Base-by-base conservation (phyloP, 2,113 vertebrate genomes). In the Grus americana region DNA sequence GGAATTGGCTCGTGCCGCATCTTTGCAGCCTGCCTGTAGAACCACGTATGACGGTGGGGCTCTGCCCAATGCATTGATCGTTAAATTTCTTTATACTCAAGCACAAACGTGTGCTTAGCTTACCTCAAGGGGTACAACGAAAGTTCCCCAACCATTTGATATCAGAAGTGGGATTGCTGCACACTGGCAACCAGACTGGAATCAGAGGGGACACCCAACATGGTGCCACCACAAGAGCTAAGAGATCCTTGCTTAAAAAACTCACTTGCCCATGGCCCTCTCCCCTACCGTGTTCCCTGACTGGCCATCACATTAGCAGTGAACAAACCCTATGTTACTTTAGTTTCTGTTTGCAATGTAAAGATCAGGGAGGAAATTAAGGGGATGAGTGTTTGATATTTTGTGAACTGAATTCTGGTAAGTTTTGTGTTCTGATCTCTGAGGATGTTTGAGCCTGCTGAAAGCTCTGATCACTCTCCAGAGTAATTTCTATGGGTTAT, bases 31-130 rank as follows among this genome's bases (percentile, higher is more conserved):
- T 88, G 29, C 52, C n/a, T 55, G 16, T 42, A 4, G 5, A 52
- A 29, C n/a, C 30, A 36, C 0, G 2, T 15, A 19, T 29, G n/a
- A 17, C 4, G 12, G 9, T 61, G 26, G 18, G 19, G 14, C 6
- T 61, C 59, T 66, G 15, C 30, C 24, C 24, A 32, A 5, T 27
- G 15, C 12, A 18, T 26, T 47, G 12, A 18, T 58, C 22, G 8
- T 66, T 59, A 12, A 59, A 32, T 54, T 29, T 47, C 15, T 57
- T 81, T 46, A 16, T 42, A 54, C 17, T 79, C 13, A 61, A 62
- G 38, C 50, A 65, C 8, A 59, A 59, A 42, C 2, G 0, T 47
- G 26, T 40, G 26, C 17, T 79, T 73, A 72, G 47, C 79, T 83
- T 7, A 12, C 23, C 6, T 54, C 15, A 59, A 65, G 8, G 11